phyloP scores from a whole-genome alignment of 2,113 vertebrate genomes.

The Corythoichthys haematopterus region DNA sequence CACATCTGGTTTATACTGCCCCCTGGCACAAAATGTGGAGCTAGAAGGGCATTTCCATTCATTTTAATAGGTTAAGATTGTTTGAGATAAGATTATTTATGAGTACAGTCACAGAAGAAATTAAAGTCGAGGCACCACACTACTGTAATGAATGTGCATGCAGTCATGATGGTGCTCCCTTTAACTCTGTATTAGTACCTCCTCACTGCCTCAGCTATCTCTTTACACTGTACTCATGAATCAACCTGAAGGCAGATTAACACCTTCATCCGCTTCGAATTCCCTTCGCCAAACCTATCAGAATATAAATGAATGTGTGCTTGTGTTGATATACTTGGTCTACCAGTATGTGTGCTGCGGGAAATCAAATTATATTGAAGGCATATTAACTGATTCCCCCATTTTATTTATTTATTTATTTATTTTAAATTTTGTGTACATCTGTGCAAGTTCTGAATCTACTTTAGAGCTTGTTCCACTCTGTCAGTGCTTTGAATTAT shows the following conservation, averaged over 20 bases:
- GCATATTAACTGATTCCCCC: too few relatives aligned
- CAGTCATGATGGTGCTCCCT: background rate
- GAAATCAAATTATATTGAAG: background rate
- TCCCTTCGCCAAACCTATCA: conserved; percentile 17
- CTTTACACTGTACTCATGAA: conserved; percentile 16
- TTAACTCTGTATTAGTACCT: background rate
- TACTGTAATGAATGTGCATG: background rate
- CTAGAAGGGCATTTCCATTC: background rate
- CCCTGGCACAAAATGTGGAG: background rate
- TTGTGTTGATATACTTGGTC: conserved; percentile 2
- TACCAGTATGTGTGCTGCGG: background rate
- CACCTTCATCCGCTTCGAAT: conserved; percentile 36
- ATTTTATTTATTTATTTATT: too few relatives aligned
- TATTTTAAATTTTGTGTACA: too few relatives aligned
- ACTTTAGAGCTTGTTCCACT: too few relatives aligned
- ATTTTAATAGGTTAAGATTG: background rate
- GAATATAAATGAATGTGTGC: conserved; percentile 5
- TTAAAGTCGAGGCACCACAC: background rate
- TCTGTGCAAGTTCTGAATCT: too few relatives aligned
- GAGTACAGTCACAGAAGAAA: background rate
- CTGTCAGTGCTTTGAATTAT: too few relatives aligned
- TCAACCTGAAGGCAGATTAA: conserved; percentile 28
- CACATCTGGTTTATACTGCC: background rate
- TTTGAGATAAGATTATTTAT: background rate
- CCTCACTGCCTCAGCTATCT: conserved; percentile 3